Evolutionary conservation across 2,113 vertebrate species (phyloP).

Genomic region (Anthoscopus minutus): DNA sequence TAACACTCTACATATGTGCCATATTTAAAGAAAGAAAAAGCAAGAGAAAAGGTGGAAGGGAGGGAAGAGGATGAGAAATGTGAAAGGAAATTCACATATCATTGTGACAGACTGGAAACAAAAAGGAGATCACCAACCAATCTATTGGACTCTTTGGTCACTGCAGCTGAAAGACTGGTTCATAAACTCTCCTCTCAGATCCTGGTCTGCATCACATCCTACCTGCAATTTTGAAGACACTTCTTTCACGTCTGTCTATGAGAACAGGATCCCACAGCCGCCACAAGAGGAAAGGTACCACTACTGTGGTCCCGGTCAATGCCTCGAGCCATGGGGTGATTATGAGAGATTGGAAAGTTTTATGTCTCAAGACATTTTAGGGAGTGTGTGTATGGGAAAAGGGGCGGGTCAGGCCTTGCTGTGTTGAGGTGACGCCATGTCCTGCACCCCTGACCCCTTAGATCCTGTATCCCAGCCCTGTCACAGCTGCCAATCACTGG

Average conservation of each 20-base stretch:
- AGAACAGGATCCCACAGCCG: neutral
- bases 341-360: neutral
- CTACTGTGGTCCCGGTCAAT: accelerated
- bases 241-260: neutral
- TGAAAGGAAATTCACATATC: neutral
- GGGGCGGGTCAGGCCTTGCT: neutral
- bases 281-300: neutral
- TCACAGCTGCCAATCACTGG: neutral
- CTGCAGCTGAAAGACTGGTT: neutral
- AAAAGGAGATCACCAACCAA: neutral
- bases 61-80: neutral
- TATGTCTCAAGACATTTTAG: neutral
- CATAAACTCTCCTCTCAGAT: neutral
- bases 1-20: neutral
- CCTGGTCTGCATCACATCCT: neutral
- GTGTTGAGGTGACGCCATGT: neutral
- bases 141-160: no score
- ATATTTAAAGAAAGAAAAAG: neutral
- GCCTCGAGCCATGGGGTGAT: accelerated
- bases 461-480: neutral
- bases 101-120: neutral
- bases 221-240: neutral
- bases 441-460: neutral
- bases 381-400: neutral
- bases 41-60: neutral